Percentiles rank a stretch among this genome's conserved stretches.
These are phyloP conservation scores for Melinaea marsaeus DNA, from an alignment of 2,888 invertebrate species.

Conservation along the genomic window DNA sequence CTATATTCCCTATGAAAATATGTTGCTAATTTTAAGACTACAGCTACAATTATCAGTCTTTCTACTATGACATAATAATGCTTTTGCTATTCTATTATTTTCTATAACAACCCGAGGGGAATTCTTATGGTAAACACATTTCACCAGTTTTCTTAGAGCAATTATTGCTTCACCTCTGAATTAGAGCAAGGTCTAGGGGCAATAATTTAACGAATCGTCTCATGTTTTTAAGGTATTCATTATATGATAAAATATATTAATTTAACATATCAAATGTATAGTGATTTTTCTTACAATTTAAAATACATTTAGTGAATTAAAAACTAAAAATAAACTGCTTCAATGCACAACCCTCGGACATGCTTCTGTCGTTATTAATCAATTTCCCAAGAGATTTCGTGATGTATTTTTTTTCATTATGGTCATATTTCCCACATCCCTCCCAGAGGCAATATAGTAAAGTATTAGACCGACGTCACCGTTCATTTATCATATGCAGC, in stretches of 20 bases:
- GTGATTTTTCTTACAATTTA: background rate
- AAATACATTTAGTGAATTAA: background rate
- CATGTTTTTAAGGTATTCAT: background rate
- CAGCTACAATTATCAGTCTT: too few relatives aligned
- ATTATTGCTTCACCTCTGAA: constrained; percentile 15
- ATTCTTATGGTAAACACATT: background rate
- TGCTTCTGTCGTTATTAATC: constrained; percentile 13
- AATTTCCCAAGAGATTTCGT: constrained; percentile 40
- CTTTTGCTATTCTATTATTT: background rate
- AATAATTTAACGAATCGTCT: constrained; percentile 16
- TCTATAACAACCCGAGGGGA: background rate
- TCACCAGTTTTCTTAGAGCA: background rate
- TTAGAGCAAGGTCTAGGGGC: constrained; percentile 16
- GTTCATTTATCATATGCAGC: constrained; percentile 70
- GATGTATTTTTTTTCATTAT: constrained; percentile 60
- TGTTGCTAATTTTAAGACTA: too few relatives aligned
- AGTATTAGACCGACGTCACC: constrained; percentile 51
- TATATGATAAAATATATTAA: background rate
- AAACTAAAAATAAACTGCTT: background rate
- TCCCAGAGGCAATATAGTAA: constrained; percentile 48
- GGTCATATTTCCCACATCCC: constrained; percentile 56
- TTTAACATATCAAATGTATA: background rate
- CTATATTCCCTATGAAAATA: too few relatives aligned
- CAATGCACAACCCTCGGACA: background rate
- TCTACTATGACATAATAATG: background rate